Evolutionary conservation across 2,113 vertebrate species (phyloP).

Genomic region (Catharus fuscescens): DNA sequence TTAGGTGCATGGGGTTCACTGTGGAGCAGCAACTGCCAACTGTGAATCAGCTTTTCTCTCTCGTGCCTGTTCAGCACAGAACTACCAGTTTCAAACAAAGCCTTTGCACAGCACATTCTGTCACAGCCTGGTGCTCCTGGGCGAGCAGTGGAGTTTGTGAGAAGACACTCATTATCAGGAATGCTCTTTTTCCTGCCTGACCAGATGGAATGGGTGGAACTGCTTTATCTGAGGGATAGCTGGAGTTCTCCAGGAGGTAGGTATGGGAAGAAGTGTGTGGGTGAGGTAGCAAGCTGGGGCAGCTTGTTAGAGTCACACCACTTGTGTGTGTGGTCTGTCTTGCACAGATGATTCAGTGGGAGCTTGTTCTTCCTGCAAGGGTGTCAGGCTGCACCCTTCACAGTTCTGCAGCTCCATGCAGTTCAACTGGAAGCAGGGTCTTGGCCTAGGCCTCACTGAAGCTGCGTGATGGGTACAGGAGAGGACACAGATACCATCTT

Average conservation of each 20-base stretch:
- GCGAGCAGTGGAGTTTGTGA: not conserved
- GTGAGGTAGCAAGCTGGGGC: not conserved
- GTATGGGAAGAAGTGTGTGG: not conserved
- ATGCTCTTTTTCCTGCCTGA: not conserved
- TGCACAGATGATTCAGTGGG: not conserved
- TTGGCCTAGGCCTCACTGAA: not conserved
- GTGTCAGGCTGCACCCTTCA: not conserved
- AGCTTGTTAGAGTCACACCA: not conserved
- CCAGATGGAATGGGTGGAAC: not conserved
- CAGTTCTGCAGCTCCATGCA: not conserved
- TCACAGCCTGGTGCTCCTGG: not conserved
- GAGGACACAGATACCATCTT: not conserved
- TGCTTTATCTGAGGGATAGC: not conserved
- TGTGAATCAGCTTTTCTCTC: not conserved
- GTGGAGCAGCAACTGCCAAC: not conserved
- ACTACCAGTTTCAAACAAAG: not conserved
- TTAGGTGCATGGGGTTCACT: too few species aligned
- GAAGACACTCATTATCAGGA: not conserved
- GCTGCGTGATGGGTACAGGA: not conserved
- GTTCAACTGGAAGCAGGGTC: not conserved
- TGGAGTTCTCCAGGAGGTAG: not conserved
- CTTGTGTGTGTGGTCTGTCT: not conserved
- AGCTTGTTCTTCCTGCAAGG: not conserved
- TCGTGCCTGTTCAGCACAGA: not conserved
- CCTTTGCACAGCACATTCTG: rapidly evolving